These are phyloP conservation scores for Automeris io DNA, from an alignment of 2,888 invertebrate species.

Conservation along the genomic window DNA sequence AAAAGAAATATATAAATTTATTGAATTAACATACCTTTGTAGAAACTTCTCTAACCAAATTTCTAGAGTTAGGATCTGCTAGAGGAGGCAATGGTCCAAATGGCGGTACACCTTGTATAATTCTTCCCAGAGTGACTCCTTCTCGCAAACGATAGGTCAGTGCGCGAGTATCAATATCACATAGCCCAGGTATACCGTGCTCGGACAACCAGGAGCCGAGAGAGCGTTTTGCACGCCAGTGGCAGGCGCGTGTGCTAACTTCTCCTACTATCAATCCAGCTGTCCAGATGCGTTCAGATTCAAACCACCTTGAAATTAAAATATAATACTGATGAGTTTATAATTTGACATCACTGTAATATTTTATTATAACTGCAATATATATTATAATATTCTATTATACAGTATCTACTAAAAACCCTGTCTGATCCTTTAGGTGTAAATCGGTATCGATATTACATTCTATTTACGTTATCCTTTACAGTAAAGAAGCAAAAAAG, in stretches of 20 bases:
- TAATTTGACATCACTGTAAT: no score
- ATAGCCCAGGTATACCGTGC: conserved; percentile 90
- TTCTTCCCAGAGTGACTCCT: conserved; percentile 88
- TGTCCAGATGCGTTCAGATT: conserved; percentile 94
- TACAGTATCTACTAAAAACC: not conserved
- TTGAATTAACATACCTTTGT: conserved; percentile 74
- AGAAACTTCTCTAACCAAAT: conserved; percentile 95
- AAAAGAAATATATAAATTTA: not conserved
- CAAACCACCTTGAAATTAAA: conserved; percentile 89
- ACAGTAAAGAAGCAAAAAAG: no score
- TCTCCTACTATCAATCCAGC: conserved; percentile 95
- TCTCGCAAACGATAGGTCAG: conserved; percentile 94
- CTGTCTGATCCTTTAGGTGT: not conserved
- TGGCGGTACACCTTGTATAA: conserved; percentile 76
- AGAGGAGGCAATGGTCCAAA: conserved; percentile 46
- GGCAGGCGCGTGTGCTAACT: conserved; percentile 89
- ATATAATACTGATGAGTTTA: no score
- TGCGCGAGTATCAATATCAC: conserved; percentile 94
- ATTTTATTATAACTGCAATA: no score
- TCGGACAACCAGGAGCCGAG: conserved; percentile 90
- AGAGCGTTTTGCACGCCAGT: conserved; percentile 90
- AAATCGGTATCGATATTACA: no score
- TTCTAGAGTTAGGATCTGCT: conserved; percentile 89
- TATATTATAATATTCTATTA: no score
- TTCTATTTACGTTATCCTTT: no score